Conservation (phyloP, 2,113 vertebrate species). For the Triplophysa tibetana region DNA sequence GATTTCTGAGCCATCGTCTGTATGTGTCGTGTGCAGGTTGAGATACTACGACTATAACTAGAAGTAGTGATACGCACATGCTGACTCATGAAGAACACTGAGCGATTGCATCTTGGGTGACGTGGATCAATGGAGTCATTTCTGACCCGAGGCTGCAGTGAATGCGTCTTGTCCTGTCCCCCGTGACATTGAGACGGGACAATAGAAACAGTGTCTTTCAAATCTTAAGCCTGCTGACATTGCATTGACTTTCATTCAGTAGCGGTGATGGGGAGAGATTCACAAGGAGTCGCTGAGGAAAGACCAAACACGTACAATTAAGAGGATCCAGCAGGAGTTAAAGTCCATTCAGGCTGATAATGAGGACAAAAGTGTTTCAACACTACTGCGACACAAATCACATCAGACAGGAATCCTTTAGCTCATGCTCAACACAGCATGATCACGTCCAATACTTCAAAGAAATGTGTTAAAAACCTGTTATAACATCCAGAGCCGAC, state of each 20-base stretch:
- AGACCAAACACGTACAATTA: constrained; percentile 19
- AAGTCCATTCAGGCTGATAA: constrained; percentile 9
- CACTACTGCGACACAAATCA: constrained; percentile 4
- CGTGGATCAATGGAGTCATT: constrained; percentile 36
- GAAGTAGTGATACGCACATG: not conserved
- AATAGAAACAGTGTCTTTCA: constrained; percentile 26
- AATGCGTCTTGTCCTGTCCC: constrained; percentile 2
- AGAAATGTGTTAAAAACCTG: too few species aligned
- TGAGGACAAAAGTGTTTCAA: constrained; percentile 27
- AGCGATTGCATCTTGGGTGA: constrained; percentile 15
- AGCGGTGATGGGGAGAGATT: not conserved
- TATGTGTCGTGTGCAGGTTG: not conserved
- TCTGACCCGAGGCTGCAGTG: constrained; percentile 29
- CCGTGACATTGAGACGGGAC: constrained; percentile 30
- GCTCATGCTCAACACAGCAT: too few species aligned
- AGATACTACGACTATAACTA: not conserved
- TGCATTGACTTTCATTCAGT: constrained; percentile 58
- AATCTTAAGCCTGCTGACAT: constrained; percentile 40
- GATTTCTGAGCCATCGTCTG: not conserved
- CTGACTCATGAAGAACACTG: constrained; percentile 20
- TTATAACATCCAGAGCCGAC: too few species aligned
- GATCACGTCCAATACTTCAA: too few species aligned
- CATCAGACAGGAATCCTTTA: not conserved
- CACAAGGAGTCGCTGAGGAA: not conserved
- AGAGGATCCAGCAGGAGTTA: not conserved